A percentile compares a stretch with the other conserved stretches of the same genome.
These are phyloP conservation scores for Antechinus stuartii DNA, from an alignment of 2,113 vertebrate species.

Conservation along the genomic window DNA sequence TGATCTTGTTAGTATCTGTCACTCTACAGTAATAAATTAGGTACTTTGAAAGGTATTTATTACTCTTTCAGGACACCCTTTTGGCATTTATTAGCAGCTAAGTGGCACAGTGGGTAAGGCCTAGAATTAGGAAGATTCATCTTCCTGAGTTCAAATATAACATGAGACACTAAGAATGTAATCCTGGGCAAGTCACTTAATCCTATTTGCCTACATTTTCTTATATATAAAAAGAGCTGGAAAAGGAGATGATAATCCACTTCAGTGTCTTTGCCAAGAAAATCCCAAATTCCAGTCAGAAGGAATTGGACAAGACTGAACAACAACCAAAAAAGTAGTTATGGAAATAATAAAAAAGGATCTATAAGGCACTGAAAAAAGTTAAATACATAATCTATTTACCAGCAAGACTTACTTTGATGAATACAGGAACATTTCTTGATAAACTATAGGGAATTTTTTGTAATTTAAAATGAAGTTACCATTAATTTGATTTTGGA, in stretches of 20 bases:
- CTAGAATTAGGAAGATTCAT: background rate
- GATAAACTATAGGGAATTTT: slow-evolving; percentile 32
- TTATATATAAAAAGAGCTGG: background rate
- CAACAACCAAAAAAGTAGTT: slow-evolving; percentile 6
- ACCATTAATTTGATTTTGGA: slow-evolving; percentile 25
- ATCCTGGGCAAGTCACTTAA: too few species aligned
- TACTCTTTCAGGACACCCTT: background rate
- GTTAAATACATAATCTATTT: slow-evolving; percentile 20
- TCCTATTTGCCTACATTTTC: background rate
- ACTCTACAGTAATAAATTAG: background rate
- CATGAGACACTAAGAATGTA: too few species aligned
- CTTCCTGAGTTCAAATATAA: background rate
- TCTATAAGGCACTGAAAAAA: background rate
- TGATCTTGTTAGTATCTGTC: background rate
- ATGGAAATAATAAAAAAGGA: slow-evolving; percentile 20
- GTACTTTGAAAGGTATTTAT: background rate
- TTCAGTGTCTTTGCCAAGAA: background rate
- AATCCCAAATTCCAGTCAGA: background rate
- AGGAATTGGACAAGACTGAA: too few species aligned
- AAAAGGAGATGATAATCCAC: background rate
- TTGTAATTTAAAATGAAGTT: slow-evolving; percentile 6
- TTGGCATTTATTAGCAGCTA: background rate
- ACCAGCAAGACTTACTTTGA: background rate
- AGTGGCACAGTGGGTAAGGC: background rate
- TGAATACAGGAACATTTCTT: slow-evolving; percentile 48